Evolutionary conservation across 2,797 vertebrate genomes (phyloP).

Genomic region (Danio kyathit): DNA sequence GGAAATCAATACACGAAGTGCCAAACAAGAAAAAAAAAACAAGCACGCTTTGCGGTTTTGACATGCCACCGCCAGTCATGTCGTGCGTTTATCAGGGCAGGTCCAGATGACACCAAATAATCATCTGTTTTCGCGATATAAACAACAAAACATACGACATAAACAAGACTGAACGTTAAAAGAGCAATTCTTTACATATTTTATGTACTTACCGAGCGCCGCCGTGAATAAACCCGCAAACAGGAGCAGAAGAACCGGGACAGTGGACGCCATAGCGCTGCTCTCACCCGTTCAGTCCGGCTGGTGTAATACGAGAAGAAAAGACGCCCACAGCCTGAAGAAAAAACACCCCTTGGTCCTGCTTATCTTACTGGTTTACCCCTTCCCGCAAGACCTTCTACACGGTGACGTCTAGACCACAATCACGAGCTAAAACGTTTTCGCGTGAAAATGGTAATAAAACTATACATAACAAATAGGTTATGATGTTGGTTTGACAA

Average conservation of each 20-base stretch:
- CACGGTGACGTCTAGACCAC: not conserved
- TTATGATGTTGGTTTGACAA: not conserved
- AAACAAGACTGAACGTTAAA: not conserved
- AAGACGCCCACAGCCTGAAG: not conserved
- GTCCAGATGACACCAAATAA: not conserved
- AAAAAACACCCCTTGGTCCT: not conserved
- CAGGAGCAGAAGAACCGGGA: slow-evolving; percentile 34
- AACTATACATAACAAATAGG: not conserved
- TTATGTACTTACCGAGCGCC: slow-evolving; percentile 37
- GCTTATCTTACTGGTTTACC: not conserved
- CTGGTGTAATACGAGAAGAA: slow-evolving; percentile 20
- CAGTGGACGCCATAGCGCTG: slow-evolving; percentile 45
- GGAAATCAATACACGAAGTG: not conserved
- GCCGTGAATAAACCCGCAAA: not conserved
- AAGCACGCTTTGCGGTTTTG: not conserved
- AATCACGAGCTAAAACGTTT: not conserved
- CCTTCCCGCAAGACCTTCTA: not conserved
- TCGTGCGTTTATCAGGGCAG: not conserved
- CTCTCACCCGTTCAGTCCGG: not conserved
- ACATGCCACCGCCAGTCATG: not conserved
- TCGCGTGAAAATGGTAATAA: not conserved
- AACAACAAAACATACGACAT: not conserved
- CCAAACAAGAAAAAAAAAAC: not conserved
- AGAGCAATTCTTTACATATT: not conserved
- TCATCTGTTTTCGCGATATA: not conserved